These are phyloP conservation scores for Chaetura pelagica DNA, from an alignment of 2,113 vertebrate genomes.

Conservation along the genomic window DNA sequence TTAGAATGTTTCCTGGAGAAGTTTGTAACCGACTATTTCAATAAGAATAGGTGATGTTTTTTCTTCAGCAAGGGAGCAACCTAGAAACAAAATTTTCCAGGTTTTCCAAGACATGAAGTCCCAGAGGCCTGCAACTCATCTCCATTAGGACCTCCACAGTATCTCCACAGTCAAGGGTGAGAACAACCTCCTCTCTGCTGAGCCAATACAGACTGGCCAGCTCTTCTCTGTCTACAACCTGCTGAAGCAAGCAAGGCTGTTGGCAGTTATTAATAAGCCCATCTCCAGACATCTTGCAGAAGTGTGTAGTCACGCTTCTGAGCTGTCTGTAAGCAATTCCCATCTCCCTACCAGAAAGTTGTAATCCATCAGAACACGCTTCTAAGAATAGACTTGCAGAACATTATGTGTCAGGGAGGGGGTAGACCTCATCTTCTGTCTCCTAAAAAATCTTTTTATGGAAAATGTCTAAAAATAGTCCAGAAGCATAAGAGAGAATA, in stretches of 20 bases:
- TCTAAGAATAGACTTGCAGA: constrained; percentile 48
- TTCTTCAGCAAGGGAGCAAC: not conserved
- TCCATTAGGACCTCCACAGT: not conserved
- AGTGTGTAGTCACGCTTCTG: not conserved
- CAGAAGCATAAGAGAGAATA: not conserved
- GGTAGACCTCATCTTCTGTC: constrained; percentile 1
- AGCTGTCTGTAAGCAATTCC: constrained; percentile 31
- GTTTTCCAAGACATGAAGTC: not conserved
- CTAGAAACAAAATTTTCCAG: not conserved
- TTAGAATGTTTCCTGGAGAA: not conserved
- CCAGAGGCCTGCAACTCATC: not conserved
- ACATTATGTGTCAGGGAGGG: not conserved
- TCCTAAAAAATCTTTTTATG: constrained; percentile 26
- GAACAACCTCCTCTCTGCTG: not conserved
- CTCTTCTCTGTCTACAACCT: not conserved
- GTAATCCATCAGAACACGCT: constrained; percentile 9
- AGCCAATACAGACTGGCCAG: not conserved
- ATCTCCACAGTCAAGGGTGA: not conserved
- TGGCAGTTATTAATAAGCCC: constrained; percentile 51
- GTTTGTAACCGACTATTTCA: not conserved
- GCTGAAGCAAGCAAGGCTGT: not conserved
- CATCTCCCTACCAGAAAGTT: constrained; percentile 11
- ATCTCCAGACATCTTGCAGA: constrained; percentile 26
- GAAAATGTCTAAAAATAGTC: constrained; percentile 29
- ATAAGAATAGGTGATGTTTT: not conserved